phyloP scores from a whole-genome alignment of 2,888 invertebrate genomes.

The Apotomis turbidana region DNA sequence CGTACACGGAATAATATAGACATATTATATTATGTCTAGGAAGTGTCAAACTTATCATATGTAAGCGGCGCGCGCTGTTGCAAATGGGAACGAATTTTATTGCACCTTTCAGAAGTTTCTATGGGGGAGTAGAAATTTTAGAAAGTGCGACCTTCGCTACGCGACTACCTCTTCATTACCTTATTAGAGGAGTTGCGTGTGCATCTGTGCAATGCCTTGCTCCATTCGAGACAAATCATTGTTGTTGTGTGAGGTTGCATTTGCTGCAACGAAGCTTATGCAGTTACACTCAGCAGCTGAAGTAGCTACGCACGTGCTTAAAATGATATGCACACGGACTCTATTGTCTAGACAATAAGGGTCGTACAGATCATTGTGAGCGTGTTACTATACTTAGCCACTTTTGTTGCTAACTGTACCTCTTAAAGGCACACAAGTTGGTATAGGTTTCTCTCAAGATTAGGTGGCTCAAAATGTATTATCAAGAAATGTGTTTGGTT shows the following conservation, averaged over 20 bases:
- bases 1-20: neutral
- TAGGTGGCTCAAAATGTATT: neutral
- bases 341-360: no score
- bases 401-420: no score
- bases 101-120: conserved; percentile 35
- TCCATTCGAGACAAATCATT: neutral
- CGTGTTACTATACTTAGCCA: no score
- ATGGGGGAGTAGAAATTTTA: conserved; percentile 37
- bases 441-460: no score
- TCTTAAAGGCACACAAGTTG: no score
- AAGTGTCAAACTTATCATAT: conserved; percentile 29
- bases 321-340: no score
- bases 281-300: neutral
- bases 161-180: conserved; percentile 23
- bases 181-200: conserved; percentile 26
- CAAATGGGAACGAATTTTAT: conserved; percentile 27
- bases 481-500: no score
- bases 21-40: neutral
- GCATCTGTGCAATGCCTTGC: conserved; percentile 17
- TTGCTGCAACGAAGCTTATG: neutral
- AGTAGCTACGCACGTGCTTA: neutral
- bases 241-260: neutral
- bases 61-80: conserved; percentile 18
- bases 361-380: no score
- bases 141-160: conserved; percentile 37